Evolutionary conservation across 2,888 invertebrate genomes (phyloP).

Genomic region (Drosophila bunnanda): DNA sequence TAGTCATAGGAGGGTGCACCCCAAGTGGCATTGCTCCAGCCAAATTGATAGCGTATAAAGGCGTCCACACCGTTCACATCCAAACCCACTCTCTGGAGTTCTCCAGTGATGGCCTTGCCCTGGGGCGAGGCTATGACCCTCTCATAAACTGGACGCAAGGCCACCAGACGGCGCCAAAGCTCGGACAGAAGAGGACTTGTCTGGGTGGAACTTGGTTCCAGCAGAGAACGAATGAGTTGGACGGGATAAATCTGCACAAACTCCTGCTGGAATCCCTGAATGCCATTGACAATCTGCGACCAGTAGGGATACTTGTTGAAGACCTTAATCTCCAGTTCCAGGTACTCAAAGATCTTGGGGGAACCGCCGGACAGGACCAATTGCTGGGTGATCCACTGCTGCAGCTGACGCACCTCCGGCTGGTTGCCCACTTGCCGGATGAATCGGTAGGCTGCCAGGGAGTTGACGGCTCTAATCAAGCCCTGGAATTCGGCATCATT

Average conservation of each 20-base stretch:
- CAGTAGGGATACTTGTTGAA: conserved; percentile 71
- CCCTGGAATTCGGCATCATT: conserved; percentile 80
- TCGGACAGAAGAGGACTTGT: conserved; percentile 71
- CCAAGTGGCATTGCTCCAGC: conserved; percentile 61
- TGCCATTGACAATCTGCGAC: conserved; percentile 69
- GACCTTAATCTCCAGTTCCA: conserved; percentile 72
- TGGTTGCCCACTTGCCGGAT: conserved; percentile 68
- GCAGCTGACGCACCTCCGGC: conserved; percentile 76
- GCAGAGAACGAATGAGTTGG: conserved; percentile 59
- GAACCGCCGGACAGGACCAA: conserved; percentile 65
- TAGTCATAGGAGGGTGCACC: conserved; percentile 34
- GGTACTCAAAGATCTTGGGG: conserved; percentile 67
- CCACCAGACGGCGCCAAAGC: conserved; percentile 69
- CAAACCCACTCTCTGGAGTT: conserved; percentile 52
- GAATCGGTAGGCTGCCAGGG: conserved; percentile 62
- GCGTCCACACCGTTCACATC: conserved; percentile 50
- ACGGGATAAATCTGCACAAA: conserved; percentile 66
- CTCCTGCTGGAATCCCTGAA: conserved; percentile 77
- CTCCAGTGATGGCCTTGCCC: conserved; percentile 28
- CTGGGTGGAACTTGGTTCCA: conserved; percentile 66
- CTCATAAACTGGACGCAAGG: conserved; percentile 75
- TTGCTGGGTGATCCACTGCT: conserved; percentile 71
- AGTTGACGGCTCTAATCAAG: conserved; percentile 75
- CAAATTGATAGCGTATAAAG: conserved; percentile 57
- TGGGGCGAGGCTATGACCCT: conserved; percentile 53